Conservation (phyloP, 1,140 invertebrate species). For the Cheumatopsyche charites region DNA sequence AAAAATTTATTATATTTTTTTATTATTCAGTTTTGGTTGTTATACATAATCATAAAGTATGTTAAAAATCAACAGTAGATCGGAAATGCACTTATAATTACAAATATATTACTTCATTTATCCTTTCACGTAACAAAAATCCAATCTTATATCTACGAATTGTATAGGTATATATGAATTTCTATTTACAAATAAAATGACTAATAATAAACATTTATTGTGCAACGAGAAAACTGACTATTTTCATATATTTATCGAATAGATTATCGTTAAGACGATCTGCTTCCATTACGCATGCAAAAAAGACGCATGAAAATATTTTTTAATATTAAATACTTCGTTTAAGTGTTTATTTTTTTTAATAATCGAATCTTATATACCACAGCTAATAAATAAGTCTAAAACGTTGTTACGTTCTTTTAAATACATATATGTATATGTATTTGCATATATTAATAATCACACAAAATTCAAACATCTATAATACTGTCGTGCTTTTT, state of each 20-base stretch:
- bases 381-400: conserved; percentile 42
- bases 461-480: conserved; percentile 68
- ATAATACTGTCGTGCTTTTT: conserved; percentile 83
- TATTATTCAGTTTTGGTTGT: background rate
- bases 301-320: conserved; percentile 23
- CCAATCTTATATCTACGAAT: conserved; percentile 13
- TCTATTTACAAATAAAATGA: conserved; percentile 48
- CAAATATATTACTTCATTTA: conserved; percentile 36
- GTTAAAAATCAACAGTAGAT: conserved; percentile 19
- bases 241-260: conserved; percentile 39
- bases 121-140: conserved; percentile 34
- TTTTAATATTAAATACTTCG: conserved; percentile 29
- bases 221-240: conserved; percentile 45
- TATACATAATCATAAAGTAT: background rate
- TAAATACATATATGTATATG: conserved; percentile 36
- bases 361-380: conserved; percentile 32
- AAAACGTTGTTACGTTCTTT: conserved; percentile 17
- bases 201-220: conserved; percentile 47
- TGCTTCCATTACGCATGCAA: conserved; percentile 21
- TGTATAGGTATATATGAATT: conserved; percentile 30
- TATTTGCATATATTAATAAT: conserved; percentile 20
- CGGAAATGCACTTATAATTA: conserved; percentile 28
- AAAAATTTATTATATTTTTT: conserved; percentile 15
- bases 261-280: conserved; percentile 42
- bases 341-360: background rate